Conservation (phyloP, 2,113 vertebrate genomes). For the Psettodes erumei region DNA sequence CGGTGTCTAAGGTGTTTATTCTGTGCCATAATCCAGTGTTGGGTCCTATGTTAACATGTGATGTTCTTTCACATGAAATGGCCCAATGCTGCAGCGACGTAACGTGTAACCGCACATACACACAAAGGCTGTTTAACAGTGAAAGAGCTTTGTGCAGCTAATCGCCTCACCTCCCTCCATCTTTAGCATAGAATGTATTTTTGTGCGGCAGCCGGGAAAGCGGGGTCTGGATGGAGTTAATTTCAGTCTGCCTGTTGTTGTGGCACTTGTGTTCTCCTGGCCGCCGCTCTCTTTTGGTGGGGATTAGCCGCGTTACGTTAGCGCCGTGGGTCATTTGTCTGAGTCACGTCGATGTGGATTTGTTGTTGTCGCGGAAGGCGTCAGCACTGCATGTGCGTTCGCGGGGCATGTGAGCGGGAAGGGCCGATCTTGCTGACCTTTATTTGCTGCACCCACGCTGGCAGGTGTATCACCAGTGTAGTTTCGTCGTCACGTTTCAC, state of each 20-base stretch:
- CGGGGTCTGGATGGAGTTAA: constrained; percentile 33
- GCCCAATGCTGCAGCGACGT: constrained; percentile 1
- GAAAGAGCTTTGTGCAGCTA: constrained; percentile 16
- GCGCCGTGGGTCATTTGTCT: constrained; percentile 63
- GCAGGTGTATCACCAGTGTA: constrained; percentile 27
- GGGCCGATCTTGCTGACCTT: constrained; percentile 49
- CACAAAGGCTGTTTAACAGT: constrained; percentile 3
- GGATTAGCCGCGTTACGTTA: constrained; percentile 64
- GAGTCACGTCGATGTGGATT: constrained; percentile 65
- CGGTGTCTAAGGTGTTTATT: constrained; percentile 60
- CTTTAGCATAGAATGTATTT: constrained; percentile 31
- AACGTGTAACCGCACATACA: constrained; percentile 1
- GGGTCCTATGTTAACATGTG: constrained; percentile 55
- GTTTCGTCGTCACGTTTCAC: constrained; percentile 22
- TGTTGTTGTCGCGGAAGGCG: constrained; percentile 51
- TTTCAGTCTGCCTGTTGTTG: constrained; percentile 48
- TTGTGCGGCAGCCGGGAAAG: constrained; percentile 5
- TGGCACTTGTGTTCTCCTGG: constrained; percentile 44
- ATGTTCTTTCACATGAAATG: constrained; percentile 48
- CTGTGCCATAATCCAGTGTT: constrained; percentile 53
- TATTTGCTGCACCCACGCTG: constrained; percentile 24
- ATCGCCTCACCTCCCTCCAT: constrained; percentile 19
- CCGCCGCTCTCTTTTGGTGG: constrained; percentile 34
- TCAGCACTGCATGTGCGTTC: not conserved
- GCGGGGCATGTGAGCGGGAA: constrained; percentile 21